These are phyloP conservation scores for Caenorhabditis latens DNA, from an alignment of 1,140 invertebrate species.

Conservation along the genomic window DNA sequence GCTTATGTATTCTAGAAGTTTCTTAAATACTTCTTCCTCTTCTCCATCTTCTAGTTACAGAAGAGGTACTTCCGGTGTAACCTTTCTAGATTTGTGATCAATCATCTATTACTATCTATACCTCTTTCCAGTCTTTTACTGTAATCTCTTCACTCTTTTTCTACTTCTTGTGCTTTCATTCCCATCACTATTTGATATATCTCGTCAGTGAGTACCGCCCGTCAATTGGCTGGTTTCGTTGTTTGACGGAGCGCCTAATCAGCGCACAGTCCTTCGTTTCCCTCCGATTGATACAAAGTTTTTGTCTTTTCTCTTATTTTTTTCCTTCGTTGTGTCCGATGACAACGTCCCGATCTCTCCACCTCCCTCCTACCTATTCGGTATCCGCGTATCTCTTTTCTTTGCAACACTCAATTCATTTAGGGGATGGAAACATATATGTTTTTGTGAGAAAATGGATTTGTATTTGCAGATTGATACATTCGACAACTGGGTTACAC, in stretches of 20 bases:
- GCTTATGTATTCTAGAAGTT: slow-evolving; percentile 7
- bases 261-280: slow-evolving; percentile 14
- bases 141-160: neutral
- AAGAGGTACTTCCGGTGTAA: neutral
- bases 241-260: slow-evolving; percentile 39
- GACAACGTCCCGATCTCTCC: neutral
- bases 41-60: no score
- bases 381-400: neutral
- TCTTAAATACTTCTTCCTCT: neutral
- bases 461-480: neutral
- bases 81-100: slow-evolving; percentile 17
- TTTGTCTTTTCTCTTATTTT: neutral
- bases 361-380: neutral
- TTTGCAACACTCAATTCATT: slow-evolving; percentile 18
- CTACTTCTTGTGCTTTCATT: neutral
- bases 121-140: neutral
- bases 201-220: neutral
- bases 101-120: neutral
- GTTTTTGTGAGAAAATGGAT: no score
- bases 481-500: slow-evolving; percentile 48
- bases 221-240: slow-evolving; percentile 33
- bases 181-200: neutral
- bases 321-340: neutral
- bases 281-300: slow-evolving; percentile 55
- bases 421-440: neutral